phyloP scores from a whole-genome alignment of 2,113 vertebrate species.

The Stigmatopora nigra region DNA sequence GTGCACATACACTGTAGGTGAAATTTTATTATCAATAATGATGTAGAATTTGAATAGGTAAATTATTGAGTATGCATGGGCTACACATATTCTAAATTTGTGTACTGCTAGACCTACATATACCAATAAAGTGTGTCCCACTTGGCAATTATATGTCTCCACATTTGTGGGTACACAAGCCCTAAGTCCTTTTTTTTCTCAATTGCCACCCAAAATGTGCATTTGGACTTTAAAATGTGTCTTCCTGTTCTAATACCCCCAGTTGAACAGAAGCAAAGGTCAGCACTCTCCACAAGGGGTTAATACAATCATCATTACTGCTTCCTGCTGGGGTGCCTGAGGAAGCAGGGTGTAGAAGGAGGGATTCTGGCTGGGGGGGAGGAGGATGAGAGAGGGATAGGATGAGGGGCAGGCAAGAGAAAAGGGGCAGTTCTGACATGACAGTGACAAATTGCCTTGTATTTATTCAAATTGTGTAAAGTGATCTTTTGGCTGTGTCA shows the following conservation, averaged over 20 bases:
- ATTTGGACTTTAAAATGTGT: slow-evolving; percentile 4
- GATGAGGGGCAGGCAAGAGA: slow-evolving; percentile 57
- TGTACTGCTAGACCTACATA: neutral
- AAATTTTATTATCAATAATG: neutral
- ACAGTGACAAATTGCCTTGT: slow-evolving; percentile 95
- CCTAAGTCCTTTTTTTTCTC: neutral
- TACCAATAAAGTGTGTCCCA: neutral
- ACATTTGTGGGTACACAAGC: neutral
- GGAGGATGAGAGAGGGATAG: slow-evolving; percentile 30
- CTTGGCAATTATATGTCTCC: neutral
- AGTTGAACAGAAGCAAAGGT: slow-evolving; percentile 71
- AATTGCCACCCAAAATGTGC: neutral
- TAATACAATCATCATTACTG: slow-evolving; percentile 82
- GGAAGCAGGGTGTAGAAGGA: slow-evolving; percentile 21
- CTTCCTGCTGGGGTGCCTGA: slow-evolving; percentile 77
- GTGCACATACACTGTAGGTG: neutral
- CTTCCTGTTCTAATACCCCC: slow-evolving; percentile 62
- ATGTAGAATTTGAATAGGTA: neutral
- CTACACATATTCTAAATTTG: neutral
- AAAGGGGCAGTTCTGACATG: slow-evolving; percentile 77
- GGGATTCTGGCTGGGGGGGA: slow-evolving; percentile 17
- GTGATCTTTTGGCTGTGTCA: slow-evolving; percentile 81
- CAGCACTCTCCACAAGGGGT: slow-evolving; percentile 71
- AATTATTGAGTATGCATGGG: too few relatives aligned
- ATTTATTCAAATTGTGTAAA: slow-evolving; percentile 96